Evolutionary conservation across 1,140 invertebrate genomes (phyloP), one percentile per base, ranked within the genome.

Genomic region (Aphaenogaster floridana): DNA sequence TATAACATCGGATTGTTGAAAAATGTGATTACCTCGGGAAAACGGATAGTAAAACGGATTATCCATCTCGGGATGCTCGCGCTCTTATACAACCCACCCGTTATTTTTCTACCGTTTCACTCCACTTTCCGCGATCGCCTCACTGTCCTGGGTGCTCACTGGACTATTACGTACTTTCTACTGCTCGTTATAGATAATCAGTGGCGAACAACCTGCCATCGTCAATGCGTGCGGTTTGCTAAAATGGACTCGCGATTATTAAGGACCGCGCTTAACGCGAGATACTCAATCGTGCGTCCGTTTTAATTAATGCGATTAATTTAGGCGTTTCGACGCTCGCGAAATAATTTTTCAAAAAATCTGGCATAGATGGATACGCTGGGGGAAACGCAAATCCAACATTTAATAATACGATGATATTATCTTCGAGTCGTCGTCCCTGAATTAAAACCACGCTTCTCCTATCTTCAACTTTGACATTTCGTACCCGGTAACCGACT

Each of bases 161-260:
- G 74, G 76, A 79, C 84, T 86, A 86, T 86, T 66, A 81, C 84
- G 4, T 86, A 86, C 84, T 86, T 86, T 86, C 84, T 86, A 78
- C 63, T 50, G 76, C 76, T 66, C 76, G 76, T 77, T 79, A 79
- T 76, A 68, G 69, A 84, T 76, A 84, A 84, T 84, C 69, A 76
- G 80, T 76, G 54, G 80, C 69, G 80, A 76, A 84, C 54, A 84
- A 76, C 69, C 54, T 74, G 69, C 80, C 80, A 84, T 76, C 69
- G 54, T 42, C 57, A 36, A 84, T 76, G 42, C 52, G 45, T 61
- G 54, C 69, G 69, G n/a, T 50, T 84, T 7, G 69, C 54, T 17
- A 50, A 84, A 74, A 13, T n/a, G 28, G 21, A 63, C 21, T 36
- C n/a, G 57, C 45, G 54, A 83, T 61, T 52, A 36, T 48, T 21